Percentiles rank a stretch among this genome's conserved stretches.
These are phyloP conservation scores for Siderastrea radians DNA, from an alignment of 92 coral and sea anemone species.

Conservation along the genomic window DNA sequence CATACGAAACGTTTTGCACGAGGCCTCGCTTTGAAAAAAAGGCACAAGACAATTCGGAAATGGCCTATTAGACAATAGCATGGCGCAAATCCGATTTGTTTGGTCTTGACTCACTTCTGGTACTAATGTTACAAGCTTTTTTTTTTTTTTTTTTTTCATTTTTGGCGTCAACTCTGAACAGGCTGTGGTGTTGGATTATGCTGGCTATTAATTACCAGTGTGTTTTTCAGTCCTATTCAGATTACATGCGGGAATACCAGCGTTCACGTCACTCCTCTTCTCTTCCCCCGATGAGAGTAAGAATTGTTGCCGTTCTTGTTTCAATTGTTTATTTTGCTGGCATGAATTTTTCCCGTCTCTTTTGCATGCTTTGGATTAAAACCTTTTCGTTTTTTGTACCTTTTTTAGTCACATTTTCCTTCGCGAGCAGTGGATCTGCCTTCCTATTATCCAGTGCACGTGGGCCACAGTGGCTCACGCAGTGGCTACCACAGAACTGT, in stretches of 20 bases:
- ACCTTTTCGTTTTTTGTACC: not conserved
- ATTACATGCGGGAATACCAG: slow-evolving; percentile 94
- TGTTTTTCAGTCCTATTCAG: slow-evolving; percentile 92
- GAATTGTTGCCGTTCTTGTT: not conserved
- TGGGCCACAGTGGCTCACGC: slow-evolving; percentile 72
- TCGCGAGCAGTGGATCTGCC: slow-evolving; percentile 80
- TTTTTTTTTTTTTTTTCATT: too few species aligned
- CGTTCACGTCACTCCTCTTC: slow-evolving; percentile 95
- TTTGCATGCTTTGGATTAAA: not conserved
- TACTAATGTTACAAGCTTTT: too few species aligned
- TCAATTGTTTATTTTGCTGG: not conserved
- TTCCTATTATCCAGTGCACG: slow-evolving; percentile 66
- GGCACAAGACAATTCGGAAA: too few species aligned
- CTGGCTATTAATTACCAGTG: not conserved
- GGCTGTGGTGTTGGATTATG: not conserved
- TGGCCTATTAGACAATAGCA: too few species aligned
- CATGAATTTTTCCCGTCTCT: not conserved
- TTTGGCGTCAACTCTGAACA: too few species aligned
- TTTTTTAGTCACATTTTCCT: slow-evolving; percentile 70
- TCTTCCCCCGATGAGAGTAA: slow-evolving; percentile 49
- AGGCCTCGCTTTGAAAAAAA: too few species aligned
- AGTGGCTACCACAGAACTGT: slow-evolving; percentile 86
- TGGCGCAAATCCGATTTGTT: too few species aligned
- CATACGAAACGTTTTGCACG: too few species aligned
- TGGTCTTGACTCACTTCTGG: too few species aligned